Percentiles rank a stretch among this genome's conserved stretches.
These are phyloP conservation scores for Adelosebastes latens DNA, from an alignment of 2,797 vertebrate genomes.

Conservation along the genomic window DNA sequence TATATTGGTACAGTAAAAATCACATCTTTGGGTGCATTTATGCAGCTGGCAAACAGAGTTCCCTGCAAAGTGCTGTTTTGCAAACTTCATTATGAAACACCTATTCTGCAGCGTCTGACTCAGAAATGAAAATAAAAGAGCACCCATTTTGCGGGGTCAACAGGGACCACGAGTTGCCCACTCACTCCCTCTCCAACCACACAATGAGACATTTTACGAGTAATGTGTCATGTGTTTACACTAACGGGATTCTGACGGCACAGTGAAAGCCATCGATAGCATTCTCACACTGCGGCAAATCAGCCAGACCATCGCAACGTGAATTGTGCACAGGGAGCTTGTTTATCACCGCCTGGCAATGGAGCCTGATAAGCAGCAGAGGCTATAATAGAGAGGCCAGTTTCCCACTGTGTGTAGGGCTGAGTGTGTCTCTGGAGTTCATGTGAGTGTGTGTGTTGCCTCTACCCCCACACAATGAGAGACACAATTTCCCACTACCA, in stretches of 20 bases:
- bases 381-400: constrained; percentile 57
- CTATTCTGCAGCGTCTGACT: constrained; percentile 61
- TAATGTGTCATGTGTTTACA: constrained; percentile 75
- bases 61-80: constrained; percentile 61
- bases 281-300: constrained; percentile 65
- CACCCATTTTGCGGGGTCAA: constrained; percentile 61
- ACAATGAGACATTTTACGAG: constrained; percentile 78
- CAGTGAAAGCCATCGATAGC: constrained; percentile 68
- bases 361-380: constrained; percentile 77
- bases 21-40: constrained; percentile 60
- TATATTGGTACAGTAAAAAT: constrained; percentile 48
- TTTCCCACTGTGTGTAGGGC: constrained; percentile 46
- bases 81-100: constrained; percentile 72
- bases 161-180: constrained; percentile 67
- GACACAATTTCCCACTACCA: constrained; percentile 52
- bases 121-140: constrained; percentile 65
- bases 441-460: constrained; percentile 33
- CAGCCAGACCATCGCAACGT: constrained; percentile 47
- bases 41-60: constrained; percentile 53
- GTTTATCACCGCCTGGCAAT: constrained; percentile 65
- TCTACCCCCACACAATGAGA: constrained; percentile 61
- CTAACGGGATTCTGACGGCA: constrained; percentile 57
- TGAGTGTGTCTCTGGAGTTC: constrained; percentile 5
- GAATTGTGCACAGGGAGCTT: constrained; percentile 65
- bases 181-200: constrained; percentile 64